phyloP scores from a whole-genome alignment of 2,888 invertebrate genomes.

The Tuta absoluta region DNA sequence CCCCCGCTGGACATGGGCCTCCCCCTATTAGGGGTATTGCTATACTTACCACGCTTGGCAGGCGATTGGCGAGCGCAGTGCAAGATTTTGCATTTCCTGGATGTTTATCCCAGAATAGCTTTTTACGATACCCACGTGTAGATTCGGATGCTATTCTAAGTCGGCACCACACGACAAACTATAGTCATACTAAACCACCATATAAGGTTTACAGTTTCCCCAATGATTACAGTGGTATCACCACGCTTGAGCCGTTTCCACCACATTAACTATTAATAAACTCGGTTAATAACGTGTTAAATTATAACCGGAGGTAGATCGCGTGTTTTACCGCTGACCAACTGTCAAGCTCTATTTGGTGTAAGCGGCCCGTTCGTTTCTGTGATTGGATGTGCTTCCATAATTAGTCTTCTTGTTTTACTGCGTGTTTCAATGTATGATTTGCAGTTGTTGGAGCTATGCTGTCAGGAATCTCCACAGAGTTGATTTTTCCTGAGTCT shows the following conservation, averaged over 20 bases:
- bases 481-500: too few species aligned
- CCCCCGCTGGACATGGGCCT: too few species aligned
- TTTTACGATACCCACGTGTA: too few species aligned
- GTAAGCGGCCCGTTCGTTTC: conserved; percentile 21
- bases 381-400: conserved; percentile 12
- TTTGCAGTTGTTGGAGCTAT: not conserved
- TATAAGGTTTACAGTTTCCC: not conserved
- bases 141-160: too few species aligned
- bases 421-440: not conserved
- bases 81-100: too few species aligned
- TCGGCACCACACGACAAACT: too few species aligned
- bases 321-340: conserved; percentile 20
- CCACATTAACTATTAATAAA: conserved; percentile 30
- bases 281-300: conserved; percentile 38
- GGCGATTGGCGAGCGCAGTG: too few species aligned
- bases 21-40: too few species aligned
- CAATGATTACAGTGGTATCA: not conserved
- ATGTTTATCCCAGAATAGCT: too few species aligned
- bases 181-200: not conserved
- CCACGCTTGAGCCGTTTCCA: conserved; percentile 3
- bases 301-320: conserved; percentile 32
- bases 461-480: too few species aligned
- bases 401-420: not conserved
- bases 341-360: conserved; percentile 33
- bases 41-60: too few species aligned